Evolutionary conservation across 2,888 invertebrate genomes (phyloP), one percentile per base, ranked within the genome.

Genomic region (Noctuana brunneofusca): DNA sequence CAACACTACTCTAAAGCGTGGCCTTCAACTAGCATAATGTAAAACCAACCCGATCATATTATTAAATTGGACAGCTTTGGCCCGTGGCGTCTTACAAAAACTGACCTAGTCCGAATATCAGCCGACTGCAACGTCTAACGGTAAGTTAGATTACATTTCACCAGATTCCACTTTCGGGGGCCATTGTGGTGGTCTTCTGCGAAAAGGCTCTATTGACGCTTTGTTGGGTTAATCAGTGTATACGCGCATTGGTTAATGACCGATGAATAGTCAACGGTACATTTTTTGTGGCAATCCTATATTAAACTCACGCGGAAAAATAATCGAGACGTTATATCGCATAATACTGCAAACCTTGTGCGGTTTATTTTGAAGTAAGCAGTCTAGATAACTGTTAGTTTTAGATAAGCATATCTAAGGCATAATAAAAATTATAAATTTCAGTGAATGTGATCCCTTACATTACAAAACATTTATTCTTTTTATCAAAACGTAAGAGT

Each of bases 71-170:
- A 55, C 63, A 38, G 64, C 60, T 58, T 57, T 49, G 52, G 54
- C 52, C 53, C 27, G 58, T 48, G 52, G 60, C 58, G 56, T 52
- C 63, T 66, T 72, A 87, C 84, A 90, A 90, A 90, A 90, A 90
- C 74, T 89, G 90, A 89, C 90, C 90, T 87, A 82, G 82, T 88
- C 88, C 79, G 83, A 74, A 83, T 89, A 84, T 76, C 87, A 86
- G 86, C 75, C 72, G 80, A 87, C 85, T 89, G 89, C 88, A 87
- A 87, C 75, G 69, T 62, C 64, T 89, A 90, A 84, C 90, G 89
- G 90, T 88, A 80, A 69, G 71, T 80, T 75, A 83, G 84, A 88
- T 88, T 87, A 87, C 83, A 80, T 83, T 87, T 84, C 72, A 79
- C 75, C 76, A 75, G 82, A 80, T 74, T 77, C 80, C 75, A 78